Conservation (phyloP, 2,797 vertebrate species). For the Sebastes vulpes region DNA sequence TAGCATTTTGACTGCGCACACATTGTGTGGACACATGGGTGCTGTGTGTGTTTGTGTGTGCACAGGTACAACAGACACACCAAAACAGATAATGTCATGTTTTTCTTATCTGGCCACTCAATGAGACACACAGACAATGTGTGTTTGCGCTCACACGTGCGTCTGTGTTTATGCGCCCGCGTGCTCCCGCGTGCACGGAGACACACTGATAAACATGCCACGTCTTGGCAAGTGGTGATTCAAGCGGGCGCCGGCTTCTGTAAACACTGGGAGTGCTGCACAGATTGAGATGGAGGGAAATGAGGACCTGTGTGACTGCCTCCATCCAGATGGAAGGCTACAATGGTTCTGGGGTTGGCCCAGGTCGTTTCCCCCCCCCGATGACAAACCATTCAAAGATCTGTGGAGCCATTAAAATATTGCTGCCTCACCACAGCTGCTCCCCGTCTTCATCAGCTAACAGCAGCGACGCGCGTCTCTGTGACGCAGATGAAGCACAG, state of each 20-base stretch:
- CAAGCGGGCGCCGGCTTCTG: conserved; percentile 43
- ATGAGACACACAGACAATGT: conserved; percentile 53
- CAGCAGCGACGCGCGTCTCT: conserved; percentile 14
- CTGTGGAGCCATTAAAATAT: conserved; percentile 56
- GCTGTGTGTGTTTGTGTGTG: background rate
- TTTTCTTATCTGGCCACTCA: conserved; percentile 73
- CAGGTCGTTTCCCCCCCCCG: conserved; percentile 26
- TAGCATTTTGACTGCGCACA: conserved; percentile 71
- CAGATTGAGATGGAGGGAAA: conserved; percentile 68
- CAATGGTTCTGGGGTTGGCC: conserved; percentile 59
- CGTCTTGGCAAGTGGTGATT: conserved; percentile 70
- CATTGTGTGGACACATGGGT: background rate
- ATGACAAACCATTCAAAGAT: conserved; percentile 57
- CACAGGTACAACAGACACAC: conserved; percentile 23
- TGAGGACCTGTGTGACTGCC: conserved; percentile 57
- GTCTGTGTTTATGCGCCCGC: conserved; percentile 50
- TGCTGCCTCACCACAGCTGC: conserved; percentile 62
- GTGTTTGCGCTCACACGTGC: conserved; percentile 54
- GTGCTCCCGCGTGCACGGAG: conserved; percentile 34
- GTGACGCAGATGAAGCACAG: conserved; percentile 49
- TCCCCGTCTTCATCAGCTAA: conserved; percentile 56
- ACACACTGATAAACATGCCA: conserved; percentile 69
- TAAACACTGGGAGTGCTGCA: conserved; percentile 58
- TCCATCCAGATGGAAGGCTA: conserved; percentile 67
- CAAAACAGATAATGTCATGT: conserved; percentile 69